Base-by-base conservation (phyloP, 2,797 vertebrate species). In the Anguilla megastoma region DNA sequence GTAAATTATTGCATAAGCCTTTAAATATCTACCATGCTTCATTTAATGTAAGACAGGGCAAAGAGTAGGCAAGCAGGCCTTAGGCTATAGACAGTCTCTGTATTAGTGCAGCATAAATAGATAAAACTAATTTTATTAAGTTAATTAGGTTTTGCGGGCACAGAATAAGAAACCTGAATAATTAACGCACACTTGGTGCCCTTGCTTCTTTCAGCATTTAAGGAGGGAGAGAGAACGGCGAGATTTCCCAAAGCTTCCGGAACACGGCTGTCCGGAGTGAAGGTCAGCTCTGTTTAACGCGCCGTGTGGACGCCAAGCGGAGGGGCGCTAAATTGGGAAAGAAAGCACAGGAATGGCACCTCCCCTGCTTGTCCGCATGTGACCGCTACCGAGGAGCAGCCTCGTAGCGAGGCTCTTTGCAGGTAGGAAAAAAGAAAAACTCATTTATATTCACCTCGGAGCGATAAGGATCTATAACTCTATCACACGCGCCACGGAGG, bases 1-100 rank as follows among this genome's bases (percentile, higher is more conserved):
- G 79, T 50, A 50, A 82, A 82, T 82, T 82, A 82, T 82, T 82
- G 79, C 79, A 82, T 82, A 82, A 82, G 79, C 79, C 79, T 50
- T 82, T 9, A 82, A 84, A 84, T 84, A 84, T 9, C 83, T 84
- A 84, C 83, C 50, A 56, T 30, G 50, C 52, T 84, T 30, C 50
- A 24, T 27, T 84, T 16, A 84, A 54, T 50, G 45, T 84, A 56
- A 30, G 52, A 30, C 1, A 58, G 27, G n/a, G 24, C 83, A 84
- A 30, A 54, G 24, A 14, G 83, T 56, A 56, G n/a, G 4, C n/a
- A 12, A 56, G 83, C 52, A 14, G 14, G 52, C 83, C 50, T 6
- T 33, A 33, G 83, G 83, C 83, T 56, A 58, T 41, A 84, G 27
- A 30, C 50, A 84, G 83, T 0, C 52, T 84, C 83, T 27, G 30